phyloP scores from a whole-genome alignment of 2,113 vertebrate species.

The Syrmaticus mikado region DNA sequence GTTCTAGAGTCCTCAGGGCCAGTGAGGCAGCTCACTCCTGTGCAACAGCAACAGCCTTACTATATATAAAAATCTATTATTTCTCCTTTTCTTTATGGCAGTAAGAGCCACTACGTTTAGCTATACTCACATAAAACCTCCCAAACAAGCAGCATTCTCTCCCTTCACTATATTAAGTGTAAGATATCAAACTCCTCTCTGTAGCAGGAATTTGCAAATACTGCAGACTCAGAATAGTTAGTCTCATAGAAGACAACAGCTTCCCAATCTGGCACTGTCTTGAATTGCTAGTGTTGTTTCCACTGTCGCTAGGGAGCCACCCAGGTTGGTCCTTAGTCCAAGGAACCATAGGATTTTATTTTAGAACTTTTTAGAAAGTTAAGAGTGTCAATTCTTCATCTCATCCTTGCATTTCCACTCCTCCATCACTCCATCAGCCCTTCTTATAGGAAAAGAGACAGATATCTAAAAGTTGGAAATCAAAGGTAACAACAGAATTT shows the following conservation, averaged over 20 bases:
- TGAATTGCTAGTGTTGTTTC: not conserved
- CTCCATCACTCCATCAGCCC: not conserved
- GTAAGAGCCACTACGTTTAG: not conserved
- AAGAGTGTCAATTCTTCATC: not conserved
- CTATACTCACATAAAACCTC: not conserved
- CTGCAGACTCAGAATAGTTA: accelerated
- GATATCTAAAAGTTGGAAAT: not conserved
- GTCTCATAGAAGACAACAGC: not conserved
- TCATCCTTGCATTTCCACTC: not conserved
- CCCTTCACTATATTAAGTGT: not conserved
- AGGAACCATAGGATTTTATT: not conserved
- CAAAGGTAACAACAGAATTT: not conserved
- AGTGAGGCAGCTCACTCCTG: not conserved
- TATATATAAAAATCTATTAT: accelerated
- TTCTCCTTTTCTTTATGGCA: not conserved
- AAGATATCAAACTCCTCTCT: not conserved
- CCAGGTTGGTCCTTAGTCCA: not conserved
- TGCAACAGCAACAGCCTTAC: accelerated
- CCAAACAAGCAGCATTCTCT: not conserved
- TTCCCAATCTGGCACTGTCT: not conserved
- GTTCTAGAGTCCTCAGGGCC: not conserved
- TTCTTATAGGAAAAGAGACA: not conserved
- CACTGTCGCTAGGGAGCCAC: not conserved
- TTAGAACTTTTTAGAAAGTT: not conserved
- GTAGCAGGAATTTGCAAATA: not conserved